Evolutionary conservation across 2,888 invertebrate genomes (phyloP), one percentile per base, ranked within the genome.

Genomic region (Acleris emargana): DNA sequence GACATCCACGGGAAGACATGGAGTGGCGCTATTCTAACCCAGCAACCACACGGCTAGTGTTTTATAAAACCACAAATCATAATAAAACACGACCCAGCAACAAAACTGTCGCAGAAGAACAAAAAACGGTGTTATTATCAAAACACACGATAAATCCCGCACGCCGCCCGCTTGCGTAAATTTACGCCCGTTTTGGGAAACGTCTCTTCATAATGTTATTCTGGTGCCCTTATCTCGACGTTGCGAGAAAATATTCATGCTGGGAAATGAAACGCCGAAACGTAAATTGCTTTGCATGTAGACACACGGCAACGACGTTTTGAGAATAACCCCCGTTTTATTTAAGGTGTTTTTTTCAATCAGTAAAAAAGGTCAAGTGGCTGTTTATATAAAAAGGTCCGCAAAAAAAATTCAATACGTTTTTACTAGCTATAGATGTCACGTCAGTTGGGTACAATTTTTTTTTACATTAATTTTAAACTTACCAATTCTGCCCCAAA

Each of bases 241-340:
- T 38, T 58, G 47, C 58, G 49, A 49, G 49, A 58, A 58, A 58
- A 58, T 58, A 58, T 58, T 58, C 58, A 49, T 58, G 58, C 16
- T 49, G 43, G 11, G 55, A 47, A 58, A 45, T 25, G 45, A 58
- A 58, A 58, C 32, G 58, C 25, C 38, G 58, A 58, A 58, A 58
- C 49, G 49, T 38, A 58, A 58, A 58, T 58, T 58, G 58, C 57
- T 58, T 47, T 16, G 57, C 49, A 47, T 47, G 47, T 18, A 13
- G 47, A 25, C 28, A 17, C 28, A 49, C 20, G 20, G 58, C 49
- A 58, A 58, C 45, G 58, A 38, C 49, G 16, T 32, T 32, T 58
- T 58, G 49, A 18, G 58, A 49, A 58, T 58, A 58, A 28, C 25
- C 6, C 25, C 32, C 53, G 17, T 25, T 53, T 52, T n/a, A 7